These are phyloP conservation scores for Procavia capensis DNA, from an alignment of 2,113 vertebrate species.

Conservation along the genomic window DNA sequence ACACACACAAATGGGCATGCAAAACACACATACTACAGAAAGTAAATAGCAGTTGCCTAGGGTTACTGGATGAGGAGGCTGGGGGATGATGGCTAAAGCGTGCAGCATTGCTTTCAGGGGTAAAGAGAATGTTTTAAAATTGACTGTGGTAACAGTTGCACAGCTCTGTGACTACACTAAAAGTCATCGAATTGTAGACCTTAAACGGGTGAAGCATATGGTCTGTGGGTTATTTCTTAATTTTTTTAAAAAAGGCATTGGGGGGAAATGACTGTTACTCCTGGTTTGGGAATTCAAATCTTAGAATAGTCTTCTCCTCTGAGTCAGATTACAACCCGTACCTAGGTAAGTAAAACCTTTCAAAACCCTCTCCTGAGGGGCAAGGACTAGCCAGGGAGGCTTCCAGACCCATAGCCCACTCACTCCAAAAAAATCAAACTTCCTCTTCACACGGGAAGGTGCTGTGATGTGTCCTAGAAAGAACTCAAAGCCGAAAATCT, in stretches of 20 bases:
- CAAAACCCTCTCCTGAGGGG: background rate
- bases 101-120: background rate
- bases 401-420: rapidly evolving
- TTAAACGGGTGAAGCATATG: background rate
- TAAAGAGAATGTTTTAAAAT: background rate
- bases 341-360: rapidly evolving
- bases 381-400: background rate
- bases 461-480: background rate
- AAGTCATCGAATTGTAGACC: background rate
- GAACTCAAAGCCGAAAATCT: conserved; percentile 40
- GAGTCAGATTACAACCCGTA: background rate
- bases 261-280: background rate
- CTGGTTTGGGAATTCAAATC: background rate
- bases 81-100: background rate
- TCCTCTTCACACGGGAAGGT: background rate
- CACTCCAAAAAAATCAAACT: background rate
- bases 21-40: too few relatives aligned
- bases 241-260: background rate
- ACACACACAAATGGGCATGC: too few relatives aligned
- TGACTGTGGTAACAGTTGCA: background rate
- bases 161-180: background rate
- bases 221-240: background rate
- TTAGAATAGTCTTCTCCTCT: background rate
- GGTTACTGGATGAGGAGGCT: rapidly evolving
- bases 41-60: rapidly evolving